These are phyloP conservation scores for Alligator sinensis DNA, from an alignment of 2,113 vertebrate species.

Conservation along the genomic window DNA sequence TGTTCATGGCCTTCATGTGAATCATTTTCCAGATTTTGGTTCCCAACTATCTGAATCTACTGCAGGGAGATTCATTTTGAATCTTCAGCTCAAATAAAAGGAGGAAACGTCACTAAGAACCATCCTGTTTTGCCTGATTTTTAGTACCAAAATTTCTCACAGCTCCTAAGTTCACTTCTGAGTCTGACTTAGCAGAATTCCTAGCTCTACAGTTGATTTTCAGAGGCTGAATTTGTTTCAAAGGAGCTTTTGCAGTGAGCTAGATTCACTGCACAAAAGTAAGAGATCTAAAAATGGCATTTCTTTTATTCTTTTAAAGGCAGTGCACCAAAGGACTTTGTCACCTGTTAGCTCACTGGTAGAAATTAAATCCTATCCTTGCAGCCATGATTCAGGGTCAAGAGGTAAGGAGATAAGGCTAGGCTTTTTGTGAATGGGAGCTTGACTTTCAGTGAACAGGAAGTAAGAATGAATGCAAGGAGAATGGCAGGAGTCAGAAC, in stretches of 20 bases:
- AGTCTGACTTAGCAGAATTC: neutral
- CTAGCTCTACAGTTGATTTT: fast-evolving
- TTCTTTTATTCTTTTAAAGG: neutral
- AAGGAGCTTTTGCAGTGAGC: neutral
- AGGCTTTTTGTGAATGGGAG: constrained; percentile 86
- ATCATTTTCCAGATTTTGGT: neutral
- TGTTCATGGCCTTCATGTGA: neutral
- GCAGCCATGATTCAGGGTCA: constrained; percentile 78
- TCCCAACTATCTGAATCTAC: fast-evolving
- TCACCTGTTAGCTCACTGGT: constrained; percentile 73
- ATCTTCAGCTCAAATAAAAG: fast-evolving
- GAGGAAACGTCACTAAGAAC: neutral
- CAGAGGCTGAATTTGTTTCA: neutral
- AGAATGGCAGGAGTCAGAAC: constrained; percentile 79
- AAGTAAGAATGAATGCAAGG: constrained; percentile 85
- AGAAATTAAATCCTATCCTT: constrained; percentile 61
- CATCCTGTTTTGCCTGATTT: neutral
- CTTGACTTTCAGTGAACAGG: constrained; percentile 91
- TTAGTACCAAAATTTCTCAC: neutral
- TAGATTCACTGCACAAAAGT: neutral
- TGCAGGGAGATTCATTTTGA: neutral
- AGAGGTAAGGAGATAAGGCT: constrained; percentile 87
- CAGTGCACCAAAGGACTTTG: constrained; percentile 54
- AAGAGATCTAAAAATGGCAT: fast-evolving
- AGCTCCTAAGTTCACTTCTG: neutral